Evolutionary conservation across 2,888 invertebrate genomes (phyloP).

Genomic region (Nematopogon swammerdamellus): DNA sequence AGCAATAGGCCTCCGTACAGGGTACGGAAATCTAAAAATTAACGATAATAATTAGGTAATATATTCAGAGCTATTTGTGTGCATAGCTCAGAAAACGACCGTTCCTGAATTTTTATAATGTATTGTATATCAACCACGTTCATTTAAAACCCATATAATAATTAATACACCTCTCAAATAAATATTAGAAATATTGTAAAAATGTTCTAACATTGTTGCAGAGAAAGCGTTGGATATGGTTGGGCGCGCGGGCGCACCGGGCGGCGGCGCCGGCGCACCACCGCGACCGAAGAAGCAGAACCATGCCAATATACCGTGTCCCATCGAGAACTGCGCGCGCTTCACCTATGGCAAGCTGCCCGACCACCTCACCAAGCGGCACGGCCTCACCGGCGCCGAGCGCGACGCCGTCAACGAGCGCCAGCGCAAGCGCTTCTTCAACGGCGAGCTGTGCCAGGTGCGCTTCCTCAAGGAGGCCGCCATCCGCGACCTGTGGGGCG

Average conservation of each 20-base stretch:
- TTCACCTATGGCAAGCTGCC: slow-evolving; percentile 53
- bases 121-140: too few species aligned
- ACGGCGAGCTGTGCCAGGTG: slow-evolving; percentile 53
- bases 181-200: too few species aligned
- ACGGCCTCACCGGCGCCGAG: slow-evolving; percentile 46
- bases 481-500: slow-evolving; percentile 49
- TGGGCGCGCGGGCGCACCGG: slow-evolving; percentile 8
- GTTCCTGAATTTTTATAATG: too few species aligned
- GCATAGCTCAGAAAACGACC: too few species aligned
- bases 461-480: slow-evolving; percentile 49
- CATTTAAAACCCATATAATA: too few species aligned
- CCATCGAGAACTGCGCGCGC: slow-evolving; percentile 50
- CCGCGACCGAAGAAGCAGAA: slow-evolving; percentile 50
- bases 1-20: too few species aligned
- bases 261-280: slow-evolving; percentile 22
- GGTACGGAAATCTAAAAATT: too few species aligned
- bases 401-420: slow-evolving; percentile 48
- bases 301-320: slow-evolving; percentile 52
- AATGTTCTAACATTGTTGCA: background rate
- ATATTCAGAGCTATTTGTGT: too few species aligned
- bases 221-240: background rate
- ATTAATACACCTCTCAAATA: too few species aligned
- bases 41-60: too few species aligned
- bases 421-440: slow-evolving; percentile 49
- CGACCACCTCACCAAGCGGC: slow-evolving; percentile 49